Evolutionary conservation across 2,888 invertebrate species (phyloP).

Genomic region (Watsonalla binaria): DNA sequence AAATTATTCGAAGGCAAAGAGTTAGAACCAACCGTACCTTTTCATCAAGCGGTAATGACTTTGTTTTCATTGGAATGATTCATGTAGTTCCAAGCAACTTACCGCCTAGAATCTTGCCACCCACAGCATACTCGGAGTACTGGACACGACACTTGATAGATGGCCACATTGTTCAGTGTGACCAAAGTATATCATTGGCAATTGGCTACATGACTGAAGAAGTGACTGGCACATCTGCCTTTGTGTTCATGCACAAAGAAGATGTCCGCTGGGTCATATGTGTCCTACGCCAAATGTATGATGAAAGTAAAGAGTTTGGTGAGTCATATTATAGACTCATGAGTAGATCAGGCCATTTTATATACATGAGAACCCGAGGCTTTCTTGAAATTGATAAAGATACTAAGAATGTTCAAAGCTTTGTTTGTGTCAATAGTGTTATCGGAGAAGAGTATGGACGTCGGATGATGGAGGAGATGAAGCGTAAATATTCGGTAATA

Average conservation of each 20-base stretch:
- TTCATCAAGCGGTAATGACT: slow-evolving; percentile 80
- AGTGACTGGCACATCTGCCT: slow-evolving; percentile 92
- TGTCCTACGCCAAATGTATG: slow-evolving; percentile 93
- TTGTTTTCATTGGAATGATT: slow-evolving; percentile 85
- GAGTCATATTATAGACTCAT: slow-evolving; percentile 91
- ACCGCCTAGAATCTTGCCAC: slow-evolving; percentile 80
- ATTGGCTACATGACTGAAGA: slow-evolving; percentile 94
- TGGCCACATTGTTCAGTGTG: slow-evolving; percentile 93
- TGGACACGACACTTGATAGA: slow-evolving; percentile 93
- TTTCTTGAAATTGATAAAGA: slow-evolving; percentile 89
- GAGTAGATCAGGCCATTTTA: slow-evolving; percentile 89
- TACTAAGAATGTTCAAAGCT: slow-evolving; percentile 88
- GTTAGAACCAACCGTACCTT: slow-evolving; percentile 73
- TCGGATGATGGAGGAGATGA: slow-evolving; percentile 87
- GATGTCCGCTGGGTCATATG: slow-evolving; percentile 94
- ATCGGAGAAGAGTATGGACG: slow-evolving; percentile 87
- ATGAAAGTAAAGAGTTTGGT: slow-evolving; percentile 88
- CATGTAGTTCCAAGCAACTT: slow-evolving; percentile 79
- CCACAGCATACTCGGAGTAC: slow-evolving; percentile 87
- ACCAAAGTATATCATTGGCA: slow-evolving; percentile 92
- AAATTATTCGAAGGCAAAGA: slow-evolving; percentile 69
- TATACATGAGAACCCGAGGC: slow-evolving; percentile 90
- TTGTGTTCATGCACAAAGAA: slow-evolving; percentile 93
- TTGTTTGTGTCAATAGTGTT: slow-evolving; percentile 91
- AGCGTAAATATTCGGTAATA: slow-evolving; percentile 85